A percentile compares a stretch with the other conserved stretches of the same genome.
phyloP scores from a whole-genome alignment of 2,113 vertebrate genomes.

The Etheostoma spectabile region DNA sequence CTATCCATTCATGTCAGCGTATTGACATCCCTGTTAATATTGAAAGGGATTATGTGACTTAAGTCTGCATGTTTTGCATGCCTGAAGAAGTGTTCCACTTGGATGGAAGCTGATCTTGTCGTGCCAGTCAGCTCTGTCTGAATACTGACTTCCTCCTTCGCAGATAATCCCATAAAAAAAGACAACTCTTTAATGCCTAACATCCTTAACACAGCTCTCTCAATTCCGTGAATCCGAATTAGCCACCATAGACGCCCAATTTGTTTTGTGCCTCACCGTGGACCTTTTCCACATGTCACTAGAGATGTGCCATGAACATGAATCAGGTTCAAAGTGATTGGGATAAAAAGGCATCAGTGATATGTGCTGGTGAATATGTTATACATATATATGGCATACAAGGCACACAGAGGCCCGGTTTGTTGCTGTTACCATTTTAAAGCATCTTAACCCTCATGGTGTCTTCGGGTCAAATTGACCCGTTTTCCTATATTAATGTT shows the following conservation, averaged over 20 bases:
- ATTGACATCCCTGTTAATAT: constrained; percentile 76
- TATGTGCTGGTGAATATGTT: constrained; percentile 11
- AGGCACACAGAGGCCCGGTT: background rate
- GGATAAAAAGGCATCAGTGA: constrained; percentile 31
- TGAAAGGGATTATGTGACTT: constrained; percentile 79
- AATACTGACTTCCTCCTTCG: constrained; percentile 72
- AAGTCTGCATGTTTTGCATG: constrained; percentile 77
- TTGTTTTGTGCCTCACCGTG: constrained; percentile 48
- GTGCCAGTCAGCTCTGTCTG: constrained; percentile 73
- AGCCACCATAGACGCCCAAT: constrained; percentile 54
- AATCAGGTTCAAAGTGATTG: constrained; percentile 39
- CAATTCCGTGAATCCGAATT: constrained; percentile 72
- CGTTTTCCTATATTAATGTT: no score
- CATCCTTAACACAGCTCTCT: constrained; percentile 71
- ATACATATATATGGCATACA: no score
- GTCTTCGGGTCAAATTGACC: no score
- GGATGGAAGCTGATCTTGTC: constrained; percentile 69
- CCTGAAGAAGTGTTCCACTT: constrained; percentile 80
- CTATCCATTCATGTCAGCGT: constrained; percentile 60
- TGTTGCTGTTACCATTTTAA: constrained; percentile 14
- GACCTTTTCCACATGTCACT: constrained; percentile 43
- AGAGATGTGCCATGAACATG: constrained; percentile 36
- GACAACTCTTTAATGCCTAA: constrained; percentile 77
- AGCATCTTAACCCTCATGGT: background rate
- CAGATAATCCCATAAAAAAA: constrained; percentile 76